Evolutionary conservation across 2,113 vertebrate genomes (phyloP), one percentile per base, ranked within the genome.

Genomic region (Bujurquina vittata): DNA sequence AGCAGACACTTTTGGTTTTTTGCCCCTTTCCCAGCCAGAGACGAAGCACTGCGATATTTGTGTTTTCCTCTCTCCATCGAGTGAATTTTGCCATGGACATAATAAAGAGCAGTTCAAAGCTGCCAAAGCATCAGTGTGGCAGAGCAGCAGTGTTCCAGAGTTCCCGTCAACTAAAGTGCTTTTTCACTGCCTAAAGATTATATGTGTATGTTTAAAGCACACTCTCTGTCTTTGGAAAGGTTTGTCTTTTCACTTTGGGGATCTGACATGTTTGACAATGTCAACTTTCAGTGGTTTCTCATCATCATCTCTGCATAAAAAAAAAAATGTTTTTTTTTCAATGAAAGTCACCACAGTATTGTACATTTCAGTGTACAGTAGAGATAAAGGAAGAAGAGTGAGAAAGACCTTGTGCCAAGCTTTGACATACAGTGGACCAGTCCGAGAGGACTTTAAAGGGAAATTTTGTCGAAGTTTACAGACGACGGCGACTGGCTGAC

Each of bases 101-200:
- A 77, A 96, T 95, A 95, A 96, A 92, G 95, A 96, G 95, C 95
- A 95, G 92, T 96, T 95, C 94, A 94, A 96, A 95, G 95, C 94
- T 94, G 93, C 95, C 95, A 95, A 96, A 95, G 96, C 80, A 84
- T 77, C 81, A 49, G 79, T 81, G 74, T 73, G 85, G 75, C 81
- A 80, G 76, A 83, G 59, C 83, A 72, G 88, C 94, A 95, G 95
- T 94, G 95, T 96, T 97, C 96, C 96, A 95, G 95, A 95, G 94
- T 96, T 94, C 96, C 95, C 94, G 94, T 97, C 95, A 95, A 97
- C 92, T 0, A 97, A 91, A 97, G 96, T 97, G 97, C 97, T 97
- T 97, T 99, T 97, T 98, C 98, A 99, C 97, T 99, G 97, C 98
- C 98, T 97, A 97, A 96, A 96, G 94, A 89, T 89, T 59, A 75